These are phyloP conservation scores for Threskiornis aethiopicus DNA, from an alignment of 2,797 vertebrate genomes.

Conservation along the genomic window DNA sequence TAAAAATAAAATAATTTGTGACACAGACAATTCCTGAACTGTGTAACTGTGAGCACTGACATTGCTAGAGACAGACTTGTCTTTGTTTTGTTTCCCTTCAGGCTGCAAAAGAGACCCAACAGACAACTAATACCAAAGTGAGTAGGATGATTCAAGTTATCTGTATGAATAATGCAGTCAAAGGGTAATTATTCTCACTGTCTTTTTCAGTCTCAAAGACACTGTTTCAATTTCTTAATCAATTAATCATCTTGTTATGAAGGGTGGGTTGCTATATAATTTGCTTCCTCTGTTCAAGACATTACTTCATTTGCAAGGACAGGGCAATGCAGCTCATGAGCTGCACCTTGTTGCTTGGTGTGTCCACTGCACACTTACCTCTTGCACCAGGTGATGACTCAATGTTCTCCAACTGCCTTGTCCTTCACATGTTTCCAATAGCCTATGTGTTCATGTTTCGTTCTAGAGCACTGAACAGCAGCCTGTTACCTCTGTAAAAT, in stretches of 20 bases:
- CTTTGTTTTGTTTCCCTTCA: slow-evolving; percentile 59
- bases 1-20: slow-evolving; percentile 25
- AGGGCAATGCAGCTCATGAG: not conserved
- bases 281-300: not conserved
- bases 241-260: not conserved
- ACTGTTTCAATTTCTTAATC: not conserved
- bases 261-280: not conserved
- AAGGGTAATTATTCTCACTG: not conserved
- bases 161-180: not conserved
- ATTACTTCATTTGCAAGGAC: not conserved
- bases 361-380: rapidly evolving
- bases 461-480: slow-evolving; percentile 67
- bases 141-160: slow-evolving; percentile 25
- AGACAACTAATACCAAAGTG: slow-evolving; percentile 64
- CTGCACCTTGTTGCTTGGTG: too few species aligned
- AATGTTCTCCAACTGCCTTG: rapidly evolving
- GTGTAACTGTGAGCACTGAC: not conserved
- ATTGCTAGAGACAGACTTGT: slow-evolving; percentile 15
- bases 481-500: slow-evolving; percentile 67
- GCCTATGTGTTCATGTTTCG: rapidly evolving
- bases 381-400: not conserved
- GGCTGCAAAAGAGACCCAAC: slow-evolving; percentile 63
- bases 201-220: not conserved
- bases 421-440: rapidly evolving
- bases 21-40: not conserved